Evolutionary conservation across 2,113 vertebrate species (phyloP).

Genomic region (Onychostruthus taczanowskii): DNA sequence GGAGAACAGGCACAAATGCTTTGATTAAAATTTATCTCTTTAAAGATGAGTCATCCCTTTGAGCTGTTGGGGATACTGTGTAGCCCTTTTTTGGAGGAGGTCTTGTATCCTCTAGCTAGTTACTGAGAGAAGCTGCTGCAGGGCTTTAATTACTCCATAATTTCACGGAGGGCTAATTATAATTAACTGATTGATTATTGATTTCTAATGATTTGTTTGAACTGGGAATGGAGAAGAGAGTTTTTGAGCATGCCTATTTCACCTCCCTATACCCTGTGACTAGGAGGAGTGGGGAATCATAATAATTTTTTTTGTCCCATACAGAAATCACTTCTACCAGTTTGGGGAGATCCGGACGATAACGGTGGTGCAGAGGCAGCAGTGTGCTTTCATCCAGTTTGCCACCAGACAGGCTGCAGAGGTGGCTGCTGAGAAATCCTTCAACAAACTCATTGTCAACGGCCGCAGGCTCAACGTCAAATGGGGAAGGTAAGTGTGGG

Average conservation of each 20-base stretch:
- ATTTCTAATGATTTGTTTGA: not conserved
- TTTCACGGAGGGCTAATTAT: not conserved
- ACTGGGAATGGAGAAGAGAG: not conserved
- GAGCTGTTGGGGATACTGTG: not conserved
- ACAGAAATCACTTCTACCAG: slow-evolving; percentile 96
- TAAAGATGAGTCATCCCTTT: not conserved
- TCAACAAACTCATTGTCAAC: slow-evolving; percentile 97
- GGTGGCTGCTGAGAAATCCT: slow-evolving; percentile 95
- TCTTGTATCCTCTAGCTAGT: not conserved
- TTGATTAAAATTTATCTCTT: not conserved
- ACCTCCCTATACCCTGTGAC: rapidly evolving
- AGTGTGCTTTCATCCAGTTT: slow-evolving; percentile 98
- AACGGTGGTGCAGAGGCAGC: slow-evolving; percentile 94
- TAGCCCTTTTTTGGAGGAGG: not conserved
- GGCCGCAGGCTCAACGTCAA: slow-evolving; percentile 96
- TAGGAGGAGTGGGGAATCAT: not conserved
- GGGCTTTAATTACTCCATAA: not conserved
- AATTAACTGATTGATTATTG: not conserved
- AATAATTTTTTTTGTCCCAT: not conserved
- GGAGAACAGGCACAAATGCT: not conserved
- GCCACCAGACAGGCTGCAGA: slow-evolving; percentile 92
- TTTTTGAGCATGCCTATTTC: not conserved
- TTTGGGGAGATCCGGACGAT: slow-evolving; percentile 97
- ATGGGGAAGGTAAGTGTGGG: slow-evolving; percentile 87
- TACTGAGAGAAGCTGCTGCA: not conserved